phyloP scores from a whole-genome alignment of 2,888 invertebrate species.

The Rotaria macrura region DNA sequence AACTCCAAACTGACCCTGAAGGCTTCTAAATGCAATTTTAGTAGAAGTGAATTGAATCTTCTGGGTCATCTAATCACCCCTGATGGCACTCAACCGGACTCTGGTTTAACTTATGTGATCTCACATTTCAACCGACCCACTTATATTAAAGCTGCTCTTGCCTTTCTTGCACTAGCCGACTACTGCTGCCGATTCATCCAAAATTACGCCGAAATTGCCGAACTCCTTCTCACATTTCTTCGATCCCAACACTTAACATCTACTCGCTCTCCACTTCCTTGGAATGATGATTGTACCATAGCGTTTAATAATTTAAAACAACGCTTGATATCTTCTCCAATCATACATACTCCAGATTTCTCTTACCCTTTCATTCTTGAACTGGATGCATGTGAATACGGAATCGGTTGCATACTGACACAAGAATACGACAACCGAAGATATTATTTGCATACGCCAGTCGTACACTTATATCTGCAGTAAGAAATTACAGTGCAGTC shows the following conservation, averaged over 20 bases:
- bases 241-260: too few relatives aligned
- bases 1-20: too few relatives aligned
- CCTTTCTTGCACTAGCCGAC: not conserved
- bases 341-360: too few relatives aligned
- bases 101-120: not conserved
- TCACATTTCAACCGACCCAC: not conserved
- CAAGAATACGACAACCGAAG: not conserved
- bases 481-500: not conserved
- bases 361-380: too few relatives aligned
- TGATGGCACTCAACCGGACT: not conserved
- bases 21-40: constrained; percentile 37
- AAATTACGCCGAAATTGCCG: not conserved
- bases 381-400: too few relatives aligned
- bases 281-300: too few relatives aligned
- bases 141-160: not conserved
- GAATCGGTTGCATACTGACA: not conserved
- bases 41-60: constrained; percentile 25
- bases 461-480: not conserved
- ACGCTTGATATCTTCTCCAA: too few relatives aligned
- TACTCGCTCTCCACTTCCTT: too few relatives aligned
- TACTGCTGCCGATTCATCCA: constrained; percentile 14
- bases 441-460: not conserved
- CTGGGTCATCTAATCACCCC: constrained; percentile 31
- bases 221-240: too few relatives aligned
- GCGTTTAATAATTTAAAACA: too few relatives aligned